Percentiles rank a stretch among this genome's conserved stretches.
Conservation (phyloP, 2,888 invertebrate species). For the Caenorhabditis macrosperma region DNA sequence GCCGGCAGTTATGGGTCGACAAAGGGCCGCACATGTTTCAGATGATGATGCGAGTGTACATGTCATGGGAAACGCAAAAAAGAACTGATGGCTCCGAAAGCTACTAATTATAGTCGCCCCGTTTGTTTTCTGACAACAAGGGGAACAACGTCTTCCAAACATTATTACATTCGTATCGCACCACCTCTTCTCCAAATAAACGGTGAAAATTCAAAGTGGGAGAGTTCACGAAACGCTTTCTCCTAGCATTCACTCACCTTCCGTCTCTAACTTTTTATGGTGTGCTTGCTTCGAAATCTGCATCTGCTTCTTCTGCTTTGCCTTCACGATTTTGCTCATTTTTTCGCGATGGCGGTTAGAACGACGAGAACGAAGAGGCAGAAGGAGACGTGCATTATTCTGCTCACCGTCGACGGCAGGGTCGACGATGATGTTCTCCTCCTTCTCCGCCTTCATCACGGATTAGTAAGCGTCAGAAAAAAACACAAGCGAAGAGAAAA, state of each 20-base stretch:
- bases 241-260: conserved; percentile 36
- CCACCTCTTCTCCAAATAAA: neutral
- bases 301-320: conserved; percentile 62
- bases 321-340: conserved; percentile 44
- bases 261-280: conserved; percentile 45
- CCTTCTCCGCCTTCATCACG: conserved; percentile 42
- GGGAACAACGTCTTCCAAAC: conserved; percentile 1
- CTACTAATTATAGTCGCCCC: conserved; percentile 7
- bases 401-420: neutral
- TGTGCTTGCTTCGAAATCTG: conserved; percentile 52
- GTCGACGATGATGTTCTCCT: conserved; percentile 11
- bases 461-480: conserved; percentile 19
- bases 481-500: conserved; percentile 13
- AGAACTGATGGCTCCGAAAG: neutral
- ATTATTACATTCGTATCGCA: conserved; percentile 2
- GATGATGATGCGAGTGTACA: conserved; percentile 41
- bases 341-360: conserved; percentile 51
- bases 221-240: too few relatives aligned
- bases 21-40: conserved; percentile 48
- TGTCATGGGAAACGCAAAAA: conserved; percentile 13
- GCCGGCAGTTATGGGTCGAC: conserved; percentile 52
- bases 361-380: conserved; percentile 27
- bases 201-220: too few relatives aligned
- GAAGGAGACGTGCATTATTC: conserved; percentile 1
- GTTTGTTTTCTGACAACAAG: too few relatives aligned